phyloP scores from a whole-genome alignment of 2,888 invertebrate species.

The Erebia palarica region DNA sequence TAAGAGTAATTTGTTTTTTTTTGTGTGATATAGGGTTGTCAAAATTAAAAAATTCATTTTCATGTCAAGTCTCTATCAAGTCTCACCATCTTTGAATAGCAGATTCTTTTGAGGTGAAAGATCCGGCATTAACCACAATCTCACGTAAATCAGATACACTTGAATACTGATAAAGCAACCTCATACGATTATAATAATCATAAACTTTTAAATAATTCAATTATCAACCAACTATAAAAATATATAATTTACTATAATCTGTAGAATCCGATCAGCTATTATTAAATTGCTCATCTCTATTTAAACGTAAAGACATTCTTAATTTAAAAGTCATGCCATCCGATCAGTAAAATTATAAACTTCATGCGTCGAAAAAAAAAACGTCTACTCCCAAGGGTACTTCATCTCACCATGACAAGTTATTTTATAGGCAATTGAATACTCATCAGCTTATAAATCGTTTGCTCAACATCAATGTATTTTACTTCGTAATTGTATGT shows the following conservation, averaged over 20 bases:
- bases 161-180: too few species aligned
- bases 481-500: slow-evolving; percentile 41
- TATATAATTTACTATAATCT: too few species aligned
- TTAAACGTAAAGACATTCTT: neutral
- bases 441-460: slow-evolving; percentile 36
- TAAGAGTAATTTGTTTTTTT: neutral
- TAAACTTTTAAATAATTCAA: too few species aligned
- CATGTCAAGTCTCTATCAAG: too few species aligned
- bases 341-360: slow-evolving; percentile 1
- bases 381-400: neutral
- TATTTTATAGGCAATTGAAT: slow-evolving; percentile 35
- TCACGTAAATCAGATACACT: too few species aligned
- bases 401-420: slow-evolving; percentile 24
- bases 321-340: neutral
- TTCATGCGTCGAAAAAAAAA: slow-evolving; percentile 2
- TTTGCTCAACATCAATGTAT: slow-evolving; percentile 35
- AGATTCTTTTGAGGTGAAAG: too few species aligned
- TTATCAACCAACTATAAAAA: too few species aligned
- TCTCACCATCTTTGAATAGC: too few species aligned
- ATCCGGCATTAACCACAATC: too few species aligned
- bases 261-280: too few species aligned
- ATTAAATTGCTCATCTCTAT: neutral
- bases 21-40: neutral
- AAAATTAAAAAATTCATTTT: neutral
- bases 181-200: too few species aligned